Base-by-base conservation (phyloP, 2,113 vertebrate genomes). In the Mus pahari region DNA sequence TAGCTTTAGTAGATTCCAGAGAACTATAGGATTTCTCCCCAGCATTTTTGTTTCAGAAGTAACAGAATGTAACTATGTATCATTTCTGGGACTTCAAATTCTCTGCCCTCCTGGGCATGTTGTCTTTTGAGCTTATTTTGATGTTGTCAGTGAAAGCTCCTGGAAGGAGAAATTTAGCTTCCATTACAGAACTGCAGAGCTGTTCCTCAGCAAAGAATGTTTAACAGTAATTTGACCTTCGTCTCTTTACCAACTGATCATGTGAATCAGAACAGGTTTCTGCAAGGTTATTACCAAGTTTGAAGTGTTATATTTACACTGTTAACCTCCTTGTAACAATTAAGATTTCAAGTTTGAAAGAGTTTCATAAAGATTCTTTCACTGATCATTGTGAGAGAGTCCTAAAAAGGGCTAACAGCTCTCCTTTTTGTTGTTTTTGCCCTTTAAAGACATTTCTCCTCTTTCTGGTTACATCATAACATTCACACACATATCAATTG, bases 111-210 rank as follows among this genome's bases (percentile, higher is more conserved):
- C 68, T 78, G 92, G 36, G 17, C 55, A 89, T 97, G 91, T 98
- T 96, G 48, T 96, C 89, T 98, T 97, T 39, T 96, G 60, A 94
- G 8, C 58, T 39, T 95, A 96, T 83, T 97, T 97, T 97, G 95
- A 93, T 84, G 92, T 97, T 98, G 92, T 94, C 58, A 95, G 39
- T 58, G 87, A 42, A 92, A 96, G 86, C 66, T 97, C 89, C 97
- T 90, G 53, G 94, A 90, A 96, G 58, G 20, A 66, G 53, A 84
- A 75, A 92, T 88, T 90, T 95, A 78, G 74, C 22, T 60, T 87
- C 26, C 42, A 33, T 84, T 90, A 31, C 33, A 88, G 31, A 78
- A 82, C 13, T 83, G 6, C 42, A 93, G 39, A 90, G 28, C 13
- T 86, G 36, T 70, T 12, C 13, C 17, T 75, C 42, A 95, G 11